These are phyloP conservation scores for Dasyurus viverrinus DNA, from an alignment of 2,113 vertebrate species.

Conservation along the genomic window DNA sequence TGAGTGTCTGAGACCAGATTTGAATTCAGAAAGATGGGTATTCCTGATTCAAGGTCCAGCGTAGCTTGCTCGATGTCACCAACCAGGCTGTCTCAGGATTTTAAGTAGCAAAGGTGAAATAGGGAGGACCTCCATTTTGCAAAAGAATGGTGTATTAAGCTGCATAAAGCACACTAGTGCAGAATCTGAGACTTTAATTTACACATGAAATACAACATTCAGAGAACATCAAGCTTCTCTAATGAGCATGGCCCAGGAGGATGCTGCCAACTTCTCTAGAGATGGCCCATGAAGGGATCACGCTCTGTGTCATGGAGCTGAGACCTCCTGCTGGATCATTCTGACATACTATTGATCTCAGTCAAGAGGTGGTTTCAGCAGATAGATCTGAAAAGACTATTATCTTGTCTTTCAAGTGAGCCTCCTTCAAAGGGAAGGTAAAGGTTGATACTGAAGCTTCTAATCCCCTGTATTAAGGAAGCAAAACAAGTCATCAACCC, in stretches of 20 bases:
- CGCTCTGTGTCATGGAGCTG: neutral
- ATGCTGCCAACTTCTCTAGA: neutral
- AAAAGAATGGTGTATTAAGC: neutral
- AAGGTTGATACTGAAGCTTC: slow-evolving; percentile 1
- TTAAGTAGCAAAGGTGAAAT: neutral
- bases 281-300: neutral
- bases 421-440: neutral
- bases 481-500: slow-evolving; percentile 51
- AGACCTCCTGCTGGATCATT: neutral
- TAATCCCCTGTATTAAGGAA: slow-evolving; percentile 57
- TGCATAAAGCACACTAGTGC: neutral
- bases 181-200: neutral
- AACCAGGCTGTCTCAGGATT: neutral
- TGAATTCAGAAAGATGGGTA: too few species aligned
- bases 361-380: neutral
- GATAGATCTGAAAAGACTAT: neutral
- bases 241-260: neutral
- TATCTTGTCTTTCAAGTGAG: neutral
- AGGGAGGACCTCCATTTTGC: neutral
- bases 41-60: too few species aligned
- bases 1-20: too few species aligned
- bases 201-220: neutral
- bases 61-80: too few species aligned
- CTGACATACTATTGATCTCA: neutral
- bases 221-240: neutral